Evolutionary conservation across 2,888 invertebrate genomes (phyloP), one percentile per base, ranked within the genome.

Genomic region (Eupsilia transversa): DNA sequence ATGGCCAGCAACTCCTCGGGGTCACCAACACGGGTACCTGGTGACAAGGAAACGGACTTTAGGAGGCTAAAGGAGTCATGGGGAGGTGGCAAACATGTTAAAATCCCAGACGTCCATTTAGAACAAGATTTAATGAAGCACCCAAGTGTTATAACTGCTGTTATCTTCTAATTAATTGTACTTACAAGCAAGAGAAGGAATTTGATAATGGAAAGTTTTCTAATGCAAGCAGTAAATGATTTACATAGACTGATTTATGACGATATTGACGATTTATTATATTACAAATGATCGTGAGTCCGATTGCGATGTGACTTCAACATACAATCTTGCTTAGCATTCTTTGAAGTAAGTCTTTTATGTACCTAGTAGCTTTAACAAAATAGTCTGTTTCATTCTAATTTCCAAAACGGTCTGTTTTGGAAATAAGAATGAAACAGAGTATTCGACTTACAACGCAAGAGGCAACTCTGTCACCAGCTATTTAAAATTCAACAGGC

Each of bases 1-100:
- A 99, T 97, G 0, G 98, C 98, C 85, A 97, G 96, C 73, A 99
- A 96, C 94, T 99, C 99, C 92, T 99, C 99, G 0, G 99, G 99
- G 94, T 99, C 99, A 30, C 99, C 99, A 4, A 98, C 98, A 81
- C 96, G 96, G 0, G 98, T 98, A 79, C 97, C 97, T 94, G 94
- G 6, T 56, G 54, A 43, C 57, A 80, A 77, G 35, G 23, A 77
- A 61, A 68, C 20, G 67, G 56, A 80, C 52, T 61, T 81, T 59
- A 75, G 17, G 20, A 56, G 20, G 10, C 3, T 49, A 3, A 33
- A 27, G 5, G 17, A 52, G n/a, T 6, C 3, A 12, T n/a, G 17
- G 23, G n/a, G 7, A 38, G 20, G 20, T 14, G 23, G 2, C 3
- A 41, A 52, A n/a, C 3, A 30, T 20, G 14, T 52, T 30, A 2